phyloP scores from a whole-genome alignment of 2,113 vertebrate species.

The Calonectris borealis region DNA sequence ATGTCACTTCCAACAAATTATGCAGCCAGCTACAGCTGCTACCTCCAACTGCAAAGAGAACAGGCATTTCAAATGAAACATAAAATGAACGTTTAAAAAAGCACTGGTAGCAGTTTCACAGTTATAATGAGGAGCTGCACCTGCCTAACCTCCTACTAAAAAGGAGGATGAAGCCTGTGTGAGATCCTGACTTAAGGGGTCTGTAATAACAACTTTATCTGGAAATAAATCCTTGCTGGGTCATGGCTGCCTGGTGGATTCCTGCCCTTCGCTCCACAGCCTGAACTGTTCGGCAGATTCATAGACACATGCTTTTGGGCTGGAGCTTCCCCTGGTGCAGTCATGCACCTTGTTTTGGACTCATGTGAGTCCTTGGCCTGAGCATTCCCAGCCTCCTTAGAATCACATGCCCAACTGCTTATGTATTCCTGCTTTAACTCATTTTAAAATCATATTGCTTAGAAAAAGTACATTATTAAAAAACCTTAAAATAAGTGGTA shows the following conservation, averaged over 20 bases:
- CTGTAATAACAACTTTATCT: neutral
- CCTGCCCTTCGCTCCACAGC: neutral
- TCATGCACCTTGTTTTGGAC: neutral
- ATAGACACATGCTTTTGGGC: neutral
- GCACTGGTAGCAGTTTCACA: neutral
- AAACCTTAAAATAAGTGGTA: neutral
- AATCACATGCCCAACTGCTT: fast-evolving
- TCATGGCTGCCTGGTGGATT: neutral
- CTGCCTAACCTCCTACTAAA: neutral
- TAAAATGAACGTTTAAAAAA: neutral
- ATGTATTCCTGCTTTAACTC: neutral
- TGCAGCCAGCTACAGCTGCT: slow-evolving; percentile 9
- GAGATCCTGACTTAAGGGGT: neutral
- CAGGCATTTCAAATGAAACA: neutral
- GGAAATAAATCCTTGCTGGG: neutral
- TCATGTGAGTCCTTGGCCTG: neutral
- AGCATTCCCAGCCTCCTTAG: neutral
- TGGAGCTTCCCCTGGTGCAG: neutral
- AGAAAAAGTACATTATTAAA: neutral
- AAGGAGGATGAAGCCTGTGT: neutral
- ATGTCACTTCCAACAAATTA: neutral
- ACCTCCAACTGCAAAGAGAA: neutral
- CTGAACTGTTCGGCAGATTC: neutral
- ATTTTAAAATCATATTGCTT: neutral
- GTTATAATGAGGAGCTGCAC: neutral